Base-by-base conservation (phyloP, 2,888 invertebrate species). In the Ennomos erosarius region DNA sequence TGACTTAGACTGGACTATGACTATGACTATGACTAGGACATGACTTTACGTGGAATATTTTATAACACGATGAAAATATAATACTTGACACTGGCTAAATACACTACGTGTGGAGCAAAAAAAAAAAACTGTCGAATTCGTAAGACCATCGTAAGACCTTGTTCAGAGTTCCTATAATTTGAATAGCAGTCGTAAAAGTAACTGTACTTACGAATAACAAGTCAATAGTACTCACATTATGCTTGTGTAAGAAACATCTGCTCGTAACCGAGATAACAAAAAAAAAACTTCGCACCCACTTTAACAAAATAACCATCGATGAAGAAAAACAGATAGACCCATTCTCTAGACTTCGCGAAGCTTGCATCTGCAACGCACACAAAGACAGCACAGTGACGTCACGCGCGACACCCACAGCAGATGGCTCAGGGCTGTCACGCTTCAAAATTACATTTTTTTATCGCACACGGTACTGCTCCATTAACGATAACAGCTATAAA, bases 381-480 rank as follows among this genome's bases (percentile, higher is more conserved):
- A 59, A 45, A 58, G 62, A 52, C 48, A 65, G 56, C 43, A 42
- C 59, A 58, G 48, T 66, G 62, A 64, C 68, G 68, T 65, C 66
- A 68, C 47, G 40, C 38, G 44, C 34, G 12, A 10, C 10, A 40
- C 33, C 34, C 42, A 33, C 40, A 60, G 69, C 79, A 82, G 82
- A 82, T 84, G 81, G 68, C 64, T n/a, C 71, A 82, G 82, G 84
- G 85, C 46, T 84, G 83, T 48, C 78, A 78, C 81, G 76, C 73
- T 62, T 69, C 74, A 68, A 34, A 70, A 65, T 67, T 69, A 65
- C 45, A 45, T 51, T 49, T 47, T 26, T 64, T 67, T 64, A 69
- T 68, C 62, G 50, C 43, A 39, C 50, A 62, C 45, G 39, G 49
- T 62, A 67, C 67, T 67, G 63, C 60, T 48, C 48, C 64, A 62